Conservation (phyloP, 2,113 vertebrate species). For the Tragelaphus buxtoni region DNA sequence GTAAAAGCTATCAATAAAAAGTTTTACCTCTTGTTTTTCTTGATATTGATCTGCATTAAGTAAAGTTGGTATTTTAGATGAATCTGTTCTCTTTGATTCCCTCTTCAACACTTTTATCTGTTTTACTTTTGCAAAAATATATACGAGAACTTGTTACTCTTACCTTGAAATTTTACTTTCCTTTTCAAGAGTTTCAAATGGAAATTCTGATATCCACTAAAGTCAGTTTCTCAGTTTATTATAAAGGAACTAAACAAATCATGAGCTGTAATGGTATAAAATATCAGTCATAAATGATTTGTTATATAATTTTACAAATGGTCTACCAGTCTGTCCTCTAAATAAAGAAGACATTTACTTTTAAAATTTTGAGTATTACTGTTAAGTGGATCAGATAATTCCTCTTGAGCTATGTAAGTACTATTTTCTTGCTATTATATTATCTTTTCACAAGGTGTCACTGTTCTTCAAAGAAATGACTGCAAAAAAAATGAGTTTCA, state of each 20-base stretch:
- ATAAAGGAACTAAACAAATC: slow-evolving; percentile 35
- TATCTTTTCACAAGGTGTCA: slow-evolving; percentile 67
- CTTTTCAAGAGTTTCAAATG: slow-evolving; percentile 38
- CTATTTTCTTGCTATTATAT: slow-evolving; percentile 25
- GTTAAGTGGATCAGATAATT: neutral
- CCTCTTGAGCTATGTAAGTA: neutral
- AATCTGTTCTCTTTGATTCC: slow-evolving; percentile 74
- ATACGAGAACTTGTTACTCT: slow-evolving; percentile 58
- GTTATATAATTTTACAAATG: neutral
- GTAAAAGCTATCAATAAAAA: slow-evolving; percentile 14
- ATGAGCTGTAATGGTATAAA: neutral
- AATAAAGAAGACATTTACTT: neutral
- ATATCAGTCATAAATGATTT: neutral
- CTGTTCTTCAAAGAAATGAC: slow-evolving; percentile 62
- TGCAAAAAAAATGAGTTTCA: neutral
- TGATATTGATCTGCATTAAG: slow-evolving; percentile 69
- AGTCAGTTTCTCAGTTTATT: slow-evolving; percentile 26
- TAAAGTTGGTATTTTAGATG: slow-evolving; percentile 77
- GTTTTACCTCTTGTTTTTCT: slow-evolving; percentile 76
- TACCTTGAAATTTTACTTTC: slow-evolving; percentile 44
- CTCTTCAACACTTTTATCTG: slow-evolving; percentile 75
- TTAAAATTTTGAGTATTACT: slow-evolving; percentile 14
- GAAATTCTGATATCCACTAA: neutral
- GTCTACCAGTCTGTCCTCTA: neutral
- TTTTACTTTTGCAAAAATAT: slow-evolving; percentile 75